phyloP scores from a whole-genome alignment of 2,888 invertebrate genomes.

The Eutolmus rufibarbis region DNA sequence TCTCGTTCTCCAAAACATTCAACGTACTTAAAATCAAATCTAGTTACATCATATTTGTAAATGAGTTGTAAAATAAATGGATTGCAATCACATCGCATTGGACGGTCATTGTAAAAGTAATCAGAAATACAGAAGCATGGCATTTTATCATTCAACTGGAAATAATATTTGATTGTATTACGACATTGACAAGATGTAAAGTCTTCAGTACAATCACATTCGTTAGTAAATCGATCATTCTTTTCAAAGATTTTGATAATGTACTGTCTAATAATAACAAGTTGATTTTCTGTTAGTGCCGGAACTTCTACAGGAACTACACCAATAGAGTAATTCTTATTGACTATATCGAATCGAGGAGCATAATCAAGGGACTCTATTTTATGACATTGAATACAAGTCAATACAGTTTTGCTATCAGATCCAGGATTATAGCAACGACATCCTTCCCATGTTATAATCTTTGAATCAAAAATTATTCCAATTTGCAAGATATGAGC shows the following conservation, averaged over 20 bases:
- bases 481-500: not conserved
- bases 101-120: not conserved
- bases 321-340: not conserved
- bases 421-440: not conserved
- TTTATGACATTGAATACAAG: not conserved
- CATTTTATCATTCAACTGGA: not conserved
- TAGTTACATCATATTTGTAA: not conserved
- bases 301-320: not conserved
- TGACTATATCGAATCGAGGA: not conserved
- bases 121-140: not conserved
- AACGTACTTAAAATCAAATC: not conserved
- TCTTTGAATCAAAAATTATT: not conserved
- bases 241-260: not conserved
- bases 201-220: not conserved
- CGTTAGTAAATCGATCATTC: not conserved
- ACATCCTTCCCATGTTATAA: not conserved
- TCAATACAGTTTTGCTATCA: not conserved
- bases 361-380: not conserved
- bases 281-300: not conserved
- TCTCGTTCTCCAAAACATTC: not conserved
- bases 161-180: not conserved
- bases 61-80: not conserved
- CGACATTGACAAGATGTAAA: not conserved
- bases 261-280: not conserved
- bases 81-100: not conserved